A percentile compares a stretch with the other conserved stretches of the same genome.
Evolutionary conservation across 2,113 vertebrate genomes (phyloP).

Genomic region (Pygathrix nemaeus): DNA sequence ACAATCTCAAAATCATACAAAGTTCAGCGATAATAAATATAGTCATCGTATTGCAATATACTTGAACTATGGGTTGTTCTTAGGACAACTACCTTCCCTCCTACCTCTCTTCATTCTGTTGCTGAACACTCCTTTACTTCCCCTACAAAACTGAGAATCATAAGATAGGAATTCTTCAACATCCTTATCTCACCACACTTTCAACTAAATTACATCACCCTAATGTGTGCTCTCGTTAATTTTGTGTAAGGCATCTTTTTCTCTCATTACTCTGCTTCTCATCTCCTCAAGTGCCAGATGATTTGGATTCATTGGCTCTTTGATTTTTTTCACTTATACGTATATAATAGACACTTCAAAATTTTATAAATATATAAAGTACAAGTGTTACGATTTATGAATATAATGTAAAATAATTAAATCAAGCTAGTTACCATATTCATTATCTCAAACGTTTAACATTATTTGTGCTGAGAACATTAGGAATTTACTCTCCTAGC

Average conservation of each 20-base stretch:
- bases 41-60: background rate
- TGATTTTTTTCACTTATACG: background rate
- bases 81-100: background rate
- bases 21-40: background rate
- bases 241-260: background rate
- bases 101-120: background rate
- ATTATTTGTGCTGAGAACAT: too few species aligned
- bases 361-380: background rate
- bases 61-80: background rate
- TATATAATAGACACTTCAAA: background rate
- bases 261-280: background rate
- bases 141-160: background rate
- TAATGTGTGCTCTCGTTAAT: background rate
- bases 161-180: background rate
- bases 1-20: background rate
- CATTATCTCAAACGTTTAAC: too few species aligned
- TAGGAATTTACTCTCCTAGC: too few species aligned
- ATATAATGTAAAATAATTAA: too few species aligned
- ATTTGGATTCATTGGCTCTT: background rate
- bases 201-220: background rate
- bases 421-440: too few species aligned
- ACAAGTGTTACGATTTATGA: background rate
- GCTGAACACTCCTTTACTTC: background rate
- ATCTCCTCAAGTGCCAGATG: background rate
- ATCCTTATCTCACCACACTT: background rate